phyloP scores from a whole-genome alignment of 2,888 invertebrate genomes.

The Augiades crinisus region DNA sequence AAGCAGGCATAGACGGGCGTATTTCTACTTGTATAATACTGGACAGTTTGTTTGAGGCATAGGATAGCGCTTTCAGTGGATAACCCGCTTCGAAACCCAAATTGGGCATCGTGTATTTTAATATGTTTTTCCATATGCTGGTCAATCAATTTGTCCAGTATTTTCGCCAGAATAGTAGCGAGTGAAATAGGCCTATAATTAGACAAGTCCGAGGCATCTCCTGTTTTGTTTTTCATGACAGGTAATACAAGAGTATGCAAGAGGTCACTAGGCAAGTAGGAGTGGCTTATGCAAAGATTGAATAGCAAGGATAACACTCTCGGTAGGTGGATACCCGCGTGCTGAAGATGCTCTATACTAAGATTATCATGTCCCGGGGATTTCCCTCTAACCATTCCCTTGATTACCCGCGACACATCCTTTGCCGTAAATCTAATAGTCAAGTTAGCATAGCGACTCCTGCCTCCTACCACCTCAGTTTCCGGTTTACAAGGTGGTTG shows the following conservation, averaged over 20 bases:
- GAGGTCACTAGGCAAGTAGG: not conserved
- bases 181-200: slow-evolving; percentile 4
- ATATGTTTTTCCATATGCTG: not conserved
- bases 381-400: slow-evolving; percentile 26
- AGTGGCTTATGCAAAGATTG: not conserved
- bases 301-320: too few species aligned
- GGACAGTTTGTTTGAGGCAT: slow-evolving; percentile 26
- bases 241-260: not conserved
- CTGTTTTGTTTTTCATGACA: not conserved
- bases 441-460: not conserved
- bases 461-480: not conserved
- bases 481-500: too few species aligned
- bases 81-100: slow-evolving; percentile 30
- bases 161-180: not conserved
- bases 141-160: not conserved
- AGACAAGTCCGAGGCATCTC: not conserved
- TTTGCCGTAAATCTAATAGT: not conserved
- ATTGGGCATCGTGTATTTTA: not conserved
- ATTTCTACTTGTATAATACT: slow-evolving; percentile 13
- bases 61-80: slow-evolving; percentile 32
- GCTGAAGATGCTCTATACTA: not conserved
- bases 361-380: not conserved
- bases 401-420: too few species aligned
- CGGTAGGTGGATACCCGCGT: not conserved
- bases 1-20: slow-evolving; percentile 29